These are phyloP conservation scores for Corythornis leucogaster DNA, from an alignment of 2,797 vertebrate genomes.

Conservation along the genomic window DNA sequence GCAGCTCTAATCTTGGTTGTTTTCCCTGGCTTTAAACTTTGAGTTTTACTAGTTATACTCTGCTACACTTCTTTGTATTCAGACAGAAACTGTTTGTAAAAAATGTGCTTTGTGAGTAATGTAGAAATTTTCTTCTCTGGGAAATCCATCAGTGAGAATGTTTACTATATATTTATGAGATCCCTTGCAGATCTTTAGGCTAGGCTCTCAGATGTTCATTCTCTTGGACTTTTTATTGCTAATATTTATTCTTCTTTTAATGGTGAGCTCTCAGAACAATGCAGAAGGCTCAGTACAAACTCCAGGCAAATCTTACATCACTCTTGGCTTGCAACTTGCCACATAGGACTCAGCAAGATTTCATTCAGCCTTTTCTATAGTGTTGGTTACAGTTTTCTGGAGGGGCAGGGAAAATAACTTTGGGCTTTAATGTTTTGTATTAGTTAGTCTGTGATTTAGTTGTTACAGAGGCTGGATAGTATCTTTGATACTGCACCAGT, in stretches of 20 bases:
- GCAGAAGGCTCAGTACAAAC: background rate
- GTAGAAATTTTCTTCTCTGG: background rate
- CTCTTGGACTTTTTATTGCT: constrained; percentile 1
- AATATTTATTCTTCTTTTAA: background rate
- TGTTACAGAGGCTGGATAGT: background rate
- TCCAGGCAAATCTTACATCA: background rate
- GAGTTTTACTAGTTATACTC: background rate
- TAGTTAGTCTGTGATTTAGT: constrained; percentile 2
- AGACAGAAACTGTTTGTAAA: background rate
- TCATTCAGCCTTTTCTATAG: background rate
- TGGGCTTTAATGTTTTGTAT: background rate
- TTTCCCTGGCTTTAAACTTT: background rate
- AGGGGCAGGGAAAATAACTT: background rate
- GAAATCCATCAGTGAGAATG: background rate
- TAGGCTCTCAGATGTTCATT: background rate
- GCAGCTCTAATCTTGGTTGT: background rate
- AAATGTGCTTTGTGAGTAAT: background rate
- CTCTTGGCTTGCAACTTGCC: background rate
- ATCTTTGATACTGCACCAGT: background rate
- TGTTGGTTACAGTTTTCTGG: background rate
- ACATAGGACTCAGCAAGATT: background rate
- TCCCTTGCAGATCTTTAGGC: constrained; percentile 2
- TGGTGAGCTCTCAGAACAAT: background rate
- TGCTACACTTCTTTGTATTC: background rate
- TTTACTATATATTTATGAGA: constrained; percentile 12